Base-by-base conservation (phyloP, 2,113 vertebrate genomes). In the Amblyornis subalaris region DNA sequence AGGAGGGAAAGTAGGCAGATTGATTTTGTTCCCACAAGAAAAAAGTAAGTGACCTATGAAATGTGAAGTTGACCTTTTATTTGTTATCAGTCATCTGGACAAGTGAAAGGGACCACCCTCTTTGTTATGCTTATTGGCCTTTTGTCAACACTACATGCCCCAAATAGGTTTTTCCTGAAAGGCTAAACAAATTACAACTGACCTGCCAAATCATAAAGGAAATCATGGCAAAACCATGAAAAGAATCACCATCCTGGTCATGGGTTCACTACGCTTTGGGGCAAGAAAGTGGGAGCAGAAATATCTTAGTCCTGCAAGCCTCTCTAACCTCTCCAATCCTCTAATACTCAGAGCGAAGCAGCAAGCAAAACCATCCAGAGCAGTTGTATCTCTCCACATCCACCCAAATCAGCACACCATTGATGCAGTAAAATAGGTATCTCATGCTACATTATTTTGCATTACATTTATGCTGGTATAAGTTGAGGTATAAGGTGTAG, bases 21-120 rank as follows among this genome's bases (percentile, higher is more conserved):
- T 76, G 58, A 91, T 70, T 61, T 89, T 95, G 91, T 94, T 97
- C 80, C 62, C 87, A 50, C 64, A 65, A 94, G 87, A 95, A 98
- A 97, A 96, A 90, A 91, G 81, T 95, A 95, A 96, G 88, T 98
- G 98, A 98, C 96, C 98, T 95, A 96, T 96, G 96, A 97, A 98
- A 97, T 97, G 96, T 86, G 60, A 96, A 95, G 92, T 64, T 97
- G 97, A 97, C 97, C 98, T 97, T 97, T 95, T 96, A 94, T 96
- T 98, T 98, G 97, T 97, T 92, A 89, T 70, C 65, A 71, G 91
- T 96, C 96, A 92, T 97, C 84, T 93, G 86, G 89, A 94, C 94
- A 96, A 97, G 81, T 85, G 93, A 96, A 89, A 97, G 88, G 91
- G 66, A 88, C 96, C 97, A 90, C 97, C 96, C 93, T 95, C 91